Evolutionary conservation across 2,797 vertebrate species (phyloP), one percentile per base, ranked within the genome.

Genomic region (Siniperca scherzeri): DNA sequence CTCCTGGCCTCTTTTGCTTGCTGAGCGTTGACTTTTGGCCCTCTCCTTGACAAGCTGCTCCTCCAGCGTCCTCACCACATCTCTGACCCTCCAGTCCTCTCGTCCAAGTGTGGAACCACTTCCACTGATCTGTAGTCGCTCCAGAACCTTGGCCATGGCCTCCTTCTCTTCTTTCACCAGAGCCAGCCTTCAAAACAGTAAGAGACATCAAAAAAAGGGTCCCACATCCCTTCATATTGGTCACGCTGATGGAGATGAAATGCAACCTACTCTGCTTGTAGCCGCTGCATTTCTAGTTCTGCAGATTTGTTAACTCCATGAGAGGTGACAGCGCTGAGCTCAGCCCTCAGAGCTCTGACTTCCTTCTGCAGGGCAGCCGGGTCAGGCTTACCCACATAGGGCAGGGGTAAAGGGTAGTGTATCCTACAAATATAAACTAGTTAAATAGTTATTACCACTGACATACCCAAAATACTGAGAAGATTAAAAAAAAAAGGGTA

Each of bases 401-500:
- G 97, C 80, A 99, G 92, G 0, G 97, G 97, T 77, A 99, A 93
- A 1, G 98, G 98, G 93, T 98, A 99, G 91, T 98, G 97, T 91
- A 99, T 99, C 94, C 98, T 98, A 46, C 13, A 66, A 33, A 80
- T 0, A 53, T 44, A 84, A 56, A 73, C 70, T 0, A 80, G 9
- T 50, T 14, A 57, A 70, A 62, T 36, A 27, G 14, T 36, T 33
- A 46, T 59, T 27, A 60, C 7, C 3, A 61, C 19, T 19, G 11
- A 59, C 2, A 7, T 5, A 73, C 65, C 17, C 12, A 5, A 30
- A 71, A 76, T 4, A n/a, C 21, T n/a, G 42, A 52, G 0, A 68
- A 62, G 67, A n/a, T 0, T 0, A 30, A 36, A 30, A 57, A 59
- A 71, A 33, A 8, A 4, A 30, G 6, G 11, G 7, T 21, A 48